phyloP scores from a whole-genome alignment of 2,113 vertebrate genomes.

The Nesoenas mayeri region DNA sequence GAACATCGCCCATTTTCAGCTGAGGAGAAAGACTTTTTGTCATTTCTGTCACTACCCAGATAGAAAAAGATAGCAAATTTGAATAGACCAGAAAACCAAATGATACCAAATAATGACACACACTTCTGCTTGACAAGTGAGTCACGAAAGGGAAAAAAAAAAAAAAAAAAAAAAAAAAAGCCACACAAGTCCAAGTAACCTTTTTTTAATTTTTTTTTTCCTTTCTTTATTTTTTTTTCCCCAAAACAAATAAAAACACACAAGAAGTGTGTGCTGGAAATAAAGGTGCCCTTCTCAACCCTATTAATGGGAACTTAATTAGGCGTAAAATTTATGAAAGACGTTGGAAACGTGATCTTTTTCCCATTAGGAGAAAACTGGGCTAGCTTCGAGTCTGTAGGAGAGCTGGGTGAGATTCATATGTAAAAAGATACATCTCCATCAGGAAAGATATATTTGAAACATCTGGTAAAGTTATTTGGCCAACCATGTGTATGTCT shows the following conservation, averaged over 20 bases:
- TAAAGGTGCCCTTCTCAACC: not conserved
- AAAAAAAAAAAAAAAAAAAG: not conserved
- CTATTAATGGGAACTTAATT: not conserved
- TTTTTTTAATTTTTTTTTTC: not conserved
- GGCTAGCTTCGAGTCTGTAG: not conserved
- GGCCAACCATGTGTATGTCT: not conserved
- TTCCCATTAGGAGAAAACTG: not conserved
- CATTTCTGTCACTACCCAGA: not conserved
- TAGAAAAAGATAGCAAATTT: not conserved
- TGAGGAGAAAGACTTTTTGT: not conserved
- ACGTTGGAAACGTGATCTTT: not conserved
- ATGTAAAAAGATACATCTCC: conserved; percentile 34
- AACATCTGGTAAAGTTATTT: conserved; percentile 36
- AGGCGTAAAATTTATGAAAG: not conserved
- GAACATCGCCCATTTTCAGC: not conserved
- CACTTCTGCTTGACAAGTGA: not conserved
- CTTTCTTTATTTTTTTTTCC: too few relatives aligned
- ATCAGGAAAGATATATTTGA: conserved; percentile 30
- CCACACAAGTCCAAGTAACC: not conserved
- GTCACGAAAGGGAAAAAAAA: not conserved
- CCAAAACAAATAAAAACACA: not conserved
- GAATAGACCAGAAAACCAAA: not conserved
- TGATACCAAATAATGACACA: not conserved
- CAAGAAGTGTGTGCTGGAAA: not conserved
- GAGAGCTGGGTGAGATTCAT: not conserved